A percentile compares a stretch with the other conserved stretches of the same genome.
Conservation (phyloP, 2,797 vertebrate genomes). For the Scolopax rusticola region DNA sequence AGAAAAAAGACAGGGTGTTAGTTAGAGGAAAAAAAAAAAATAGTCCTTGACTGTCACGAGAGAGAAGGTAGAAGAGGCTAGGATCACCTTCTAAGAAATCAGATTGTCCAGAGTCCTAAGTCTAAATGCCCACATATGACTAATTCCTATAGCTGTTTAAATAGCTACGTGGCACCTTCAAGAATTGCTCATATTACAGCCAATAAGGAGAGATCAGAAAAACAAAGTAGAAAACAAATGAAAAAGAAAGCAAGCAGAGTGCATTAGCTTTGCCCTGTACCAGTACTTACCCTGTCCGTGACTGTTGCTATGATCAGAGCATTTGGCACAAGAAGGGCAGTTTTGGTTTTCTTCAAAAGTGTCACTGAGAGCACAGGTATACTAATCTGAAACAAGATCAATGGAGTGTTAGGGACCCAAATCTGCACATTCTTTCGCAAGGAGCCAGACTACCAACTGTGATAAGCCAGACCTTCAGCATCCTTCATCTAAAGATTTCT, state of each 20-base stretch:
- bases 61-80: not conserved
- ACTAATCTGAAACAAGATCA: slow-evolving; percentile 85
- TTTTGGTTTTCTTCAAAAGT: slow-evolving; percentile 96
- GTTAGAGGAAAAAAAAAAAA: not conserved
- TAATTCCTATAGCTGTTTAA: not conserved
- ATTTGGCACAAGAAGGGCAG: slow-evolving; percentile 95
- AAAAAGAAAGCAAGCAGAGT: not conserved
- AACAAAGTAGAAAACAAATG: not conserved
- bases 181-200: not conserved
- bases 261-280: fast-evolving
- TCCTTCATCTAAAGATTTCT: not conserved
- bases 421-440: not conserved
- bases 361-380: slow-evolving; percentile 90
- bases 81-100: not conserved
- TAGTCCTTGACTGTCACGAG: not conserved
- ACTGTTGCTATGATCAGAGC: slow-evolving; percentile 90
- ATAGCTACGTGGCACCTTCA: not conserved
- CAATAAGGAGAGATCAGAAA: not conserved
- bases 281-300: slow-evolving; percentile 87
- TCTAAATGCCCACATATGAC: not conserved
- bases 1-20: not conserved
- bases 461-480: not conserved
- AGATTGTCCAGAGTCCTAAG: not conserved
- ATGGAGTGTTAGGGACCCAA: not conserved
- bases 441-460: not conserved